Evolutionary conservation across 2,797 vertebrate species (phyloP).

Genomic region (Numenius phaeopus): DNA sequence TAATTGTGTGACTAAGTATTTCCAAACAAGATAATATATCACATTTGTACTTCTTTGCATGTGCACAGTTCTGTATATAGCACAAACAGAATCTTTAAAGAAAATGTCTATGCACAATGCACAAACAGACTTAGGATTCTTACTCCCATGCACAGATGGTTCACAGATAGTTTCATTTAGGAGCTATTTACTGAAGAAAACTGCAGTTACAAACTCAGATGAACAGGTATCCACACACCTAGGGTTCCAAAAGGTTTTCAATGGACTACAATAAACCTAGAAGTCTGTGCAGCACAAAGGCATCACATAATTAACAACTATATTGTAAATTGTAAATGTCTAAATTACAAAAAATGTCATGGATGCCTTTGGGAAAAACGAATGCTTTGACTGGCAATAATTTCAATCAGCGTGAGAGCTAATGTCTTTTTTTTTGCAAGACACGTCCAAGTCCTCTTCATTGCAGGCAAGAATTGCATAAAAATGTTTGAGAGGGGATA

Average conservation of each 20-base stretch:
- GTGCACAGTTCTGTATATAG: not conserved
- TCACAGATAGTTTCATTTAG: not conserved
- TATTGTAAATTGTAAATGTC: not conserved
- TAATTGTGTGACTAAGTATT: not conserved
- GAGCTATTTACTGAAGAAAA: not conserved
- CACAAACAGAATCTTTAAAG: not conserved
- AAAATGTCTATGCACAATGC: not conserved
- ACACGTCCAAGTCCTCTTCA: not conserved
- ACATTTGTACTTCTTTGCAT: not conserved
- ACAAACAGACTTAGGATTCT: not conserved
- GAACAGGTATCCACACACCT: not conserved
- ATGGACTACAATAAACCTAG: not conserved
- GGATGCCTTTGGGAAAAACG: not conserved
- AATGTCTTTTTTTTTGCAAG: not conserved
- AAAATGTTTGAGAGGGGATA: not conserved
- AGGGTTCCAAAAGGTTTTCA: not conserved
- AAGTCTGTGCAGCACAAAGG: not conserved
- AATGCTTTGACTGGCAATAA: not conserved
- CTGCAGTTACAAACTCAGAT: not conserved
- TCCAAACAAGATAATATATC: not conserved
- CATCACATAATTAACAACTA: not conserved
- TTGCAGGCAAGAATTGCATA: not conserved
- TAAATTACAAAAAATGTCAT: not conserved
- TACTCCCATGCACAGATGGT: not conserved
- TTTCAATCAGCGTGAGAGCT: not conserved